phyloP scores from a whole-genome alignment of 2,113 vertebrate genomes.

The Motacilla alba region DNA sequence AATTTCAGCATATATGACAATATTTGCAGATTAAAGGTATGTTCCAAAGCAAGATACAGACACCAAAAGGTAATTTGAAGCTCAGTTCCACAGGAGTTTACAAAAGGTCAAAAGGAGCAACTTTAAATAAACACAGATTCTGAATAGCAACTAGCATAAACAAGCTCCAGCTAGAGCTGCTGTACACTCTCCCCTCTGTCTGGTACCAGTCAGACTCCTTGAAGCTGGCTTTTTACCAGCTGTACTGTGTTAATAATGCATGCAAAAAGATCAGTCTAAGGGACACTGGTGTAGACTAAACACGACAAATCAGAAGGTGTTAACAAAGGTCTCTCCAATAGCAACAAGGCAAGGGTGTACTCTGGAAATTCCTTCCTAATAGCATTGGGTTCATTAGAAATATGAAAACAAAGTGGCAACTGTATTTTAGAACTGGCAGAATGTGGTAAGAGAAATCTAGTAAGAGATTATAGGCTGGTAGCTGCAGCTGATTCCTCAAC shows the following conservation, averaged over 20 bases:
- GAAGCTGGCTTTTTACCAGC: slow-evolving; percentile 46
- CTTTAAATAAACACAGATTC: slow-evolving; percentile 59
- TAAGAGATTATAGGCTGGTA: not conserved
- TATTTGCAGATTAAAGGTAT: not conserved
- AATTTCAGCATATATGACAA: not conserved
- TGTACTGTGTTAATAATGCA: slow-evolving; percentile 31
- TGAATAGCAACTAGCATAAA: slow-evolving; percentile 56
- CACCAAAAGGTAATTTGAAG: slow-evolving; percentile 27
- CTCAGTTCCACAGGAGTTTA: not conserved
- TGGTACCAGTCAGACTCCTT: slow-evolving; percentile 24
- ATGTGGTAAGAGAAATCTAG: not conserved
- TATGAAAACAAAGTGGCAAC: not conserved
- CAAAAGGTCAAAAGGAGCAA: slow-evolving; percentile 50
- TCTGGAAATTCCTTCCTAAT: not conserved
- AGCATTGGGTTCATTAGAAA: not conserved
- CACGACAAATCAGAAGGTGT: not conserved
- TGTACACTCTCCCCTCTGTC: not conserved
- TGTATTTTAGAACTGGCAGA: not conserved
- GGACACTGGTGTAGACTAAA: slow-evolving; percentile 45
- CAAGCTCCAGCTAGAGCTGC: slow-evolving; percentile 14
- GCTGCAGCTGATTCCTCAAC: not conserved
- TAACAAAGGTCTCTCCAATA: slow-evolving; percentile 5
- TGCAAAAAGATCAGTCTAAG: not conserved
- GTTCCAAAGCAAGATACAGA: not conserved
- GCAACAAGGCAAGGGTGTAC: not conserved